Percentiles rank a stretch among this genome's conserved stretches.
phyloP scores from a whole-genome alignment of 1,140 invertebrate species.

The Eubasilissa regina region DNA sequence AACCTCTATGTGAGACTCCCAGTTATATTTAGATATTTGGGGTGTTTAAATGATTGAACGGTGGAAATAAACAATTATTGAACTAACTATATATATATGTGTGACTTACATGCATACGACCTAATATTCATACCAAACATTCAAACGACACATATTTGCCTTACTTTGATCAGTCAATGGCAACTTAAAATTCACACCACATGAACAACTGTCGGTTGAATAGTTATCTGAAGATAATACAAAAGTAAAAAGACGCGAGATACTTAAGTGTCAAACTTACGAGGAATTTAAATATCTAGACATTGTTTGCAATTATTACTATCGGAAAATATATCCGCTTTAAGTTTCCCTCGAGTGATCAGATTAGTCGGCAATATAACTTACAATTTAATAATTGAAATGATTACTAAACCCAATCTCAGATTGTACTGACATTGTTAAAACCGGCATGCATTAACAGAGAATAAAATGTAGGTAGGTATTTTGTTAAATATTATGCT shows the following conservation, averaged over 20 bases:
- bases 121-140: constrained; percentile 55
- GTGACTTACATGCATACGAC: constrained; percentile 51
- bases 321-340: constrained; percentile 36
- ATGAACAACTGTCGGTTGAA: constrained; percentile 50
- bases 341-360: constrained; percentile 56
- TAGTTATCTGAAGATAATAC: constrained; percentile 55
- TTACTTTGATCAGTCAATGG: constrained; percentile 59
- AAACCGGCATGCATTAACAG: constrained; percentile 26
- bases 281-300: constrained; percentile 46
- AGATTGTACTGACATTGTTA: constrained; percentile 1
- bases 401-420: constrained; percentile 45
- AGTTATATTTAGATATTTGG: not conserved
- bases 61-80: constrained; percentile 40
- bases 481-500: constrained; percentile 29
- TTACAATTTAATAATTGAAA: constrained; percentile 51
- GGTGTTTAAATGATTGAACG: constrained; percentile 3
- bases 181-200: constrained; percentile 56
- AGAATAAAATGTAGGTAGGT: constrained; percentile 30
- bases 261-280: constrained; percentile 37
- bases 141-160: constrained; percentile 56
- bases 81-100: constrained; percentile 47
- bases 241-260: constrained; percentile 58
- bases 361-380: constrained; percentile 49
- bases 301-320: constrained; percentile 34
- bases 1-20: too few species aligned